Evolutionary conservation across 2,797 vertebrate species (phyloP).

Genomic region (Tragopan temminckii): DNA sequence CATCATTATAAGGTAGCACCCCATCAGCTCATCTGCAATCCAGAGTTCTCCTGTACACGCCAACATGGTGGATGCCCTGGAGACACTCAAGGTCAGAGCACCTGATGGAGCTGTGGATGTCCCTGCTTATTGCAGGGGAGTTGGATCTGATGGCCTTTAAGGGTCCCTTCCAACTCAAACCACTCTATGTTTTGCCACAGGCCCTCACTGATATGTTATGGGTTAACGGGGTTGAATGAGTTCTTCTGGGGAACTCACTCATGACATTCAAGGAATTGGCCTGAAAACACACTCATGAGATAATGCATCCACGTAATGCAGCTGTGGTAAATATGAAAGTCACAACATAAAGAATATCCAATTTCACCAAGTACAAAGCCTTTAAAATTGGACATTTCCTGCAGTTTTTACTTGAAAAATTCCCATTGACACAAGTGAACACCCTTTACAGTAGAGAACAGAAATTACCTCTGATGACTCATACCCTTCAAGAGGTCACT

Average conservation of each 20-base stretch:
- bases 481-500: not conserved
- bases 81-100: too few species aligned
- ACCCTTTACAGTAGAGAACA: not conserved
- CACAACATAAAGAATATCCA: slow-evolving; percentile 3
- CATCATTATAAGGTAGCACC: not conserved
- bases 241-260: not conserved
- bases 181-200: not conserved
- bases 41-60: not conserved
- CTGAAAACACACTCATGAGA: not conserved
- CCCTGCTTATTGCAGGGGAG: too few species aligned
- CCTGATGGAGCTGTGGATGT: too few species aligned
- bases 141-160: too few species aligned
- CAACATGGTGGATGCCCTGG: not conserved
- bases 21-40: not conserved
- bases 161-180: too few species aligned
- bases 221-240: not conserved
- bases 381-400: slow-evolving; percentile 3
- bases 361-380: not conserved
- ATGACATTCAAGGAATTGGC: not conserved
- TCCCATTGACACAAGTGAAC: not conserved
- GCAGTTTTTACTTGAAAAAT: slow-evolving; percentile 14
- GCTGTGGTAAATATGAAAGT: not conserved
- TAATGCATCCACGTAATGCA: not conserved
- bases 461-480: not conserved
- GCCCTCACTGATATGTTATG: fast-evolving